Percentiles rank a stretch among this genome's conserved stretches.
Evolutionary conservation across 2,113 vertebrate genomes (phyloP).

Genomic region (Notiomystis cincta): DNA sequence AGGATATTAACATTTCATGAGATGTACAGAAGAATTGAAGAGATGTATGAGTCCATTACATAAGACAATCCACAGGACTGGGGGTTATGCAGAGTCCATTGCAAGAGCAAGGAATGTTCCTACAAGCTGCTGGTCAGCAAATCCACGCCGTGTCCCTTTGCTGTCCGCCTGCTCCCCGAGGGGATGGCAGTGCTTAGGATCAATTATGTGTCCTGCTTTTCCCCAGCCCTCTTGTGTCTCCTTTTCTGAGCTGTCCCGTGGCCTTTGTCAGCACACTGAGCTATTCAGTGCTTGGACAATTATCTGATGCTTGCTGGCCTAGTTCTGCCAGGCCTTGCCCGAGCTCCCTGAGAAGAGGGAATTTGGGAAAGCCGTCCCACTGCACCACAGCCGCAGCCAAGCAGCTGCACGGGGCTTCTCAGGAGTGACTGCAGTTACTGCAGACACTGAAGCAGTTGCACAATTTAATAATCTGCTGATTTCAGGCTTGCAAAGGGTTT

Average conservation of each 20-base stretch:
- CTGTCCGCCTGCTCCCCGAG: neutral
- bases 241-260: neutral
- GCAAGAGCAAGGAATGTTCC: neutral
- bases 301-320: constrained; percentile 46
- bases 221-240: neutral
- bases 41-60: neutral
- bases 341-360: neutral
- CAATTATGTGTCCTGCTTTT: neutral
- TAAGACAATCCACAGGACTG: neutral
- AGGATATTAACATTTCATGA: neutral
- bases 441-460: neutral
- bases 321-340: constrained; percentile 12
- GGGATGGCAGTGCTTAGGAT: neutral
- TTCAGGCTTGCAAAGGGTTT: neutral
- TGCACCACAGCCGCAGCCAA: neutral
- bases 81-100: neutral
- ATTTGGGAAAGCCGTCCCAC: neutral
- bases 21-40: neutral
- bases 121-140: neutral
- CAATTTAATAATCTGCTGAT: neutral
- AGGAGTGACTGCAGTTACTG: neutral
- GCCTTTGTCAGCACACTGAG: neutral
- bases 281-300: neutral
- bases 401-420: neutral
- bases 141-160: neutral